Evolutionary conservation across 2,888 invertebrate genomes (phyloP).

Genomic region (Ophion ventricosus): DNA sequence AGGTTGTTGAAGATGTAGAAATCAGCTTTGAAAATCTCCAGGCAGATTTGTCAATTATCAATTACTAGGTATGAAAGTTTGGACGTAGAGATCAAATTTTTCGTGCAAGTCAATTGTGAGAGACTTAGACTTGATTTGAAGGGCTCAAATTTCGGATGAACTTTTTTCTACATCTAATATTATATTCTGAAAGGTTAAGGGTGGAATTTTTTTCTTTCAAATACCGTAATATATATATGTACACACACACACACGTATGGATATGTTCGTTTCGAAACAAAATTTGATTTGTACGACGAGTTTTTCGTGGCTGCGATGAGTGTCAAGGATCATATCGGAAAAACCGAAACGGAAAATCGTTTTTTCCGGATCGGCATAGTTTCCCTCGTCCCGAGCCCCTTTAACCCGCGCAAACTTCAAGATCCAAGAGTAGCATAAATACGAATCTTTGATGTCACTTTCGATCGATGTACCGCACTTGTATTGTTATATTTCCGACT

Average conservation of each 20-base stretch:
- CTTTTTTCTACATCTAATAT: too few species aligned
- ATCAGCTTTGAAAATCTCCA: too few species aligned
- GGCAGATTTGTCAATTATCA: too few species aligned
- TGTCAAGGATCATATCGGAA: slow-evolving; percentile 25
- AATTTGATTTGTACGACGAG: slow-evolving; percentile 51
- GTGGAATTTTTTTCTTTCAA: too few species aligned
- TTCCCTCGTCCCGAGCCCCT: background rate
- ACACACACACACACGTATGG: background rate
- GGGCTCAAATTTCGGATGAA: too few species aligned
- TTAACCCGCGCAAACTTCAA: slow-evolving; percentile 28
- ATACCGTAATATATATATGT: too few species aligned
- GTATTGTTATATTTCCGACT: slow-evolving; percentile 1
- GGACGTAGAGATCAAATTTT: too few species aligned
- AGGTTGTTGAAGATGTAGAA: too few species aligned
- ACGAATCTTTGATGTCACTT: slow-evolving; percentile 57
- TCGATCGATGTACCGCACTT: slow-evolving; percentile 36
- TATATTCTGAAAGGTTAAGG: too few species aligned
- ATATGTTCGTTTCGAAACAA: slow-evolving; percentile 7
- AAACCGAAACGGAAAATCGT: slow-evolving; percentile 17
- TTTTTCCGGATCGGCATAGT: background rate
- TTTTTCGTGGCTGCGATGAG: slow-evolving; percentile 44
- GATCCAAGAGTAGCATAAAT: slow-evolving; percentile 52
- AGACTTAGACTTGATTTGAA: too few species aligned
- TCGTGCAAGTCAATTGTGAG: too few species aligned
- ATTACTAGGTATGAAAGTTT: too few species aligned